Evolutionary conservation across 2,113 vertebrate species (phyloP), one percentile per base, ranked within the genome.

Genomic region (Tricholaema leucomelas): DNA sequence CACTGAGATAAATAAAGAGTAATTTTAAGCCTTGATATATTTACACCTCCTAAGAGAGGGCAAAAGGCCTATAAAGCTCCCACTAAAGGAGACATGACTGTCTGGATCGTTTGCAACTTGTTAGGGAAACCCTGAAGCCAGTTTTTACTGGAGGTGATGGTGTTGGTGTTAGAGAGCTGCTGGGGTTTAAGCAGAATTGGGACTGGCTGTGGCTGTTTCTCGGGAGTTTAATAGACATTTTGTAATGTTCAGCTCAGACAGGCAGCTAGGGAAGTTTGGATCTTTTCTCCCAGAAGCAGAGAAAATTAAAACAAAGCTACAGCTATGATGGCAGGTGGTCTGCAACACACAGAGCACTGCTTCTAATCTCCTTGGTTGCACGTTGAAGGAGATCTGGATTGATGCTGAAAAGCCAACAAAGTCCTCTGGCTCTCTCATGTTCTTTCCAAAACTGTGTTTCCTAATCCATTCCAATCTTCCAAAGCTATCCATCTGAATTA

Each of bases 1-100:
- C 72, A 91, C 85, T 11, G 66, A 81, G 46, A 96, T 94, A 97
- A 93, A 84, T 89, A 94, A 84, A 93, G 30, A 9, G 27, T 48
- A 70, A 17, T 87, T 90, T 54, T 86, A 76, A 93, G 76, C 36
- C 28, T 35, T 65, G 16, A 21, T 91, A 44, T 72, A 79, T 91
- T 96, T 95, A 92, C 5, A 15, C 70, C 70, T 92, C 92, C 81
- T 91, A 61, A 90, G 80, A 86, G 52, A 90, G 23, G 6, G 11
- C 35, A 64, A 79, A 82, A 94, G 38, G 46, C 21, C 55, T 58
- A 59, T 95, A 95, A 95, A 92, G 64, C 21, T 85, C n/a, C 71
- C 1, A 12, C 64, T 81, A 74, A 88, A 80, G 40, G 56, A 91
- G 33, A 52, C 55, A 19, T 25, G 33, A 75, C 27, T 88, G 33